phyloP scores from a whole-genome alignment of 2,888 invertebrate genomes.

The Venusia cambrica region DNA sequence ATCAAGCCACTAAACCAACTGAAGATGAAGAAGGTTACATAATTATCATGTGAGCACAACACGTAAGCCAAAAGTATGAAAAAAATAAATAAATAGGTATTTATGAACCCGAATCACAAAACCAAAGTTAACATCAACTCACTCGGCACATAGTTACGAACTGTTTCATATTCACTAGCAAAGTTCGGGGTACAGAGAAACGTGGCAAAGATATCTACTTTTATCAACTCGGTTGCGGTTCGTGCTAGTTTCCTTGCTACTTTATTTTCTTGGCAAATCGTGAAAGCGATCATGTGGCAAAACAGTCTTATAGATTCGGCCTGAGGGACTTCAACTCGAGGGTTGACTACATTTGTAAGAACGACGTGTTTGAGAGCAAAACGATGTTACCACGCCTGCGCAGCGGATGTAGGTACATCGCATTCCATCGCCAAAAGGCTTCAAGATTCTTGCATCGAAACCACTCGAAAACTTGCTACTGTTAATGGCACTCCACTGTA shows the following conservation, averaged over 20 bases:
- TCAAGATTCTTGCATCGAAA: constrained; percentile 31
- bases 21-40: no score
- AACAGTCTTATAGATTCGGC: constrained; percentile 77
- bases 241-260: constrained; percentile 62
- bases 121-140: constrained; percentile 20
- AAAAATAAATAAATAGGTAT: neutral
- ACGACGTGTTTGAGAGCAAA: constrained; percentile 73
- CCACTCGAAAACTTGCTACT: constrained; percentile 25
- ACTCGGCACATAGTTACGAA: constrained; percentile 33
- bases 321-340: constrained; percentile 71
- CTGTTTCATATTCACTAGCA: constrained; percentile 47
- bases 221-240: constrained; percentile 63
- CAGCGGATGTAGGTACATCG: constrained; percentile 56
- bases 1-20: no score
- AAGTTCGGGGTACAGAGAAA: constrained; percentile 41
- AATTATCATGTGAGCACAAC: no score
- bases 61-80: no score
- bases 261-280: constrained; percentile 78
- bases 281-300: constrained; percentile 78
- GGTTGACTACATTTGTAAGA: constrained; percentile 55
- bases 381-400: constrained; percentile 60
- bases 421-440: constrained; percentile 52
- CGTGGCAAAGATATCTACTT: constrained; percentile 43
- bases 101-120: constrained; percentile 3
- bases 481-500: constrained; percentile 27